Base-by-base conservation (phyloP, 2,888 invertebrate genomes). In the Hyposoter didymator region DNA sequence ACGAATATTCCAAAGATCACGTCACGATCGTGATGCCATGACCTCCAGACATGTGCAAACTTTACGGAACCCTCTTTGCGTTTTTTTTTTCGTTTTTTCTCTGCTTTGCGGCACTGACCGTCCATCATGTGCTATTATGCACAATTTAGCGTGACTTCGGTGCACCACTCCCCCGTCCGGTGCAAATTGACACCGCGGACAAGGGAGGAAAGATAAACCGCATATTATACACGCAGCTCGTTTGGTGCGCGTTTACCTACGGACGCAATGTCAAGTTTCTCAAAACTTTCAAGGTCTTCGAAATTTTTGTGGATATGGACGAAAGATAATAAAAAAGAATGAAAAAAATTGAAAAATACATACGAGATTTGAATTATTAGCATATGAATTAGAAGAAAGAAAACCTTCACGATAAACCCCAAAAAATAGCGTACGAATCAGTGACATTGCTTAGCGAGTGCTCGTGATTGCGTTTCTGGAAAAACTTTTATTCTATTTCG, bases 251-350 rank as follows among this genome's bases (percentile, higher is more conserved):
- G 28, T 17, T 47, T 49, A 62, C n/a, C 17, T 62, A 28, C 28
- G 4, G 8, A n/a, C 17, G 64, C 79, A 76, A 75, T 79, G 85
- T 82, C 85, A 82, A 80, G 82, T 85, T 85, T 67, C 35, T 47
- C 17, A 55, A 55, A 32, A 28, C 22, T 55, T 67, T 69, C 55
- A 66, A 78, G 78, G 78, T 55, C 78, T 69, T 17, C 7, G 17
- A 52, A n/a, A 14, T 19, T 35, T 67, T 22, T 12, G 6, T 19
- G 19, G 12, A 17, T 19, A 28, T n/a, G 28, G 19, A 28, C 28
- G 49, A 12, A 19, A 72, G 35, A 49, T 17, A 22, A 28, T 14
- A 7, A 55, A 8, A 49, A 12, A n/a, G n/a, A n/a, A 28, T 10
- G 35, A 39, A 39, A 7, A 39, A 8, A 39, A 8, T 39, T 35